Percentiles rank a stretch among this genome's conserved stretches.
phyloP scores from a whole-genome alignment of 2,797 vertebrate species.

The Rhinogobio ventralis region DNA sequence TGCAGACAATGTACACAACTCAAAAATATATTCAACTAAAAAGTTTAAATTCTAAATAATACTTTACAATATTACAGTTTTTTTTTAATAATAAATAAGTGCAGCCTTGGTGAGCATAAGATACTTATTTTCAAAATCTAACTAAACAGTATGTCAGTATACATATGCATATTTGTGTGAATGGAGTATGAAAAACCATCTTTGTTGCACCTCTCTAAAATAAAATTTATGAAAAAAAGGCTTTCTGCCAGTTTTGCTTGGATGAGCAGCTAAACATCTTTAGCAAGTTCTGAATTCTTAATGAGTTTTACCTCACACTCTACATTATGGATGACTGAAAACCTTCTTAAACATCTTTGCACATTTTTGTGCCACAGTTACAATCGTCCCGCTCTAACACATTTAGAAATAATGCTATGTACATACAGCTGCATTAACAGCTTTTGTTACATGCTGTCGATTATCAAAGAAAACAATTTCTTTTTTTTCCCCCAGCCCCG shows the following conservation, averaged over 20 bases:
- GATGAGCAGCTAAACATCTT: constrained; percentile 19
- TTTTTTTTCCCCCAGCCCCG: neutral
- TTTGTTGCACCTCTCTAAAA: constrained; percentile 2
- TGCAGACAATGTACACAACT: neutral
- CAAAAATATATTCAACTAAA: neutral
- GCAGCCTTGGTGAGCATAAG: neutral
- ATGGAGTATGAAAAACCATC: constrained; percentile 7
- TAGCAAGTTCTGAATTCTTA: constrained; percentile 16
- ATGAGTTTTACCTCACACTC: constrained; percentile 10
- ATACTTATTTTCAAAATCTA: neutral
- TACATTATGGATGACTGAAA: constrained; percentile 1
- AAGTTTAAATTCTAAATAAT: neutral
- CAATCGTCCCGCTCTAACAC: neutral
- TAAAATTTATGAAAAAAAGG: constrained; percentile 30
- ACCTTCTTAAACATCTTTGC: neutral
- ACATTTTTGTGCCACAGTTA: neutral
- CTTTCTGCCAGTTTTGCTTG: constrained; percentile 2
- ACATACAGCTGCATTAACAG: neutral
- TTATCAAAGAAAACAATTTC: neutral
- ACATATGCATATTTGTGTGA: neutral
- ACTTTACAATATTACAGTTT: neutral
- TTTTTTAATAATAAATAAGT: neutral
- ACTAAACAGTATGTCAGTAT: neutral
- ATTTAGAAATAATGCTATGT: neutral
- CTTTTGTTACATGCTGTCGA: neutral